Percentiles rank a stretch among this genome's conserved stretches.
Evolutionary conservation across 2,888 invertebrate genomes (phyloP).

Genomic region (Reticulitermes lucifugus): DNA sequence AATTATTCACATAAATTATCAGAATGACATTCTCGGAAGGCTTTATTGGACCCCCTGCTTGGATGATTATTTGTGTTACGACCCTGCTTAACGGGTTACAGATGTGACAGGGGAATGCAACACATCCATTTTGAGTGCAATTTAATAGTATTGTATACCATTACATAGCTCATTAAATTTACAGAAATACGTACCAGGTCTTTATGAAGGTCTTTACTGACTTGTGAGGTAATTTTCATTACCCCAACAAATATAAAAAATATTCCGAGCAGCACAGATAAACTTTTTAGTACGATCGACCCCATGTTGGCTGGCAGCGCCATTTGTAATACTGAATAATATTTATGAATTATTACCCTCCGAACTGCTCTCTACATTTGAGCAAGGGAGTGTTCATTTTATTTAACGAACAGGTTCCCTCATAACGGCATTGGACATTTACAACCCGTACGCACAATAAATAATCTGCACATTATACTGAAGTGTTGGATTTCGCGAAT

Average conservation of each 20-base stretch:
- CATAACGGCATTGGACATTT: constrained; percentile 10
- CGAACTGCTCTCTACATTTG: background rate
- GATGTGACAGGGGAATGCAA: constrained; percentile 40
- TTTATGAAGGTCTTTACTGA: constrained; percentile 95
- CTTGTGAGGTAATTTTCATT: constrained; percentile 89
- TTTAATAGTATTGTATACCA: background rate
- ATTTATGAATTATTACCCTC: constrained; percentile 11
- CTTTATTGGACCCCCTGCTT: constrained; percentile 15
- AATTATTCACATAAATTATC: background rate
- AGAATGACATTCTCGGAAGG: background rate
- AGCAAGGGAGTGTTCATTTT: background rate
- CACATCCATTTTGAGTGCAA: constrained; percentile 17
- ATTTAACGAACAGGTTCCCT: background rate
- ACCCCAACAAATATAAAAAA: constrained; percentile 96
- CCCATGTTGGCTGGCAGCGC: constrained; percentile 62
- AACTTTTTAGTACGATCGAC: constrained; percentile 88
- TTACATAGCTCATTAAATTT: background rate
- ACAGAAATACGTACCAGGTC: constrained; percentile 83
- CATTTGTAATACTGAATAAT: constrained; percentile 12
- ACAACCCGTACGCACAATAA: background rate
- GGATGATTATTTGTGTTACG: constrained; percentile 31
- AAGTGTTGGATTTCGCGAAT: constrained; percentile 33
- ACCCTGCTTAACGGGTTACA: constrained; percentile 39
- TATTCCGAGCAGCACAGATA: constrained; percentile 90
- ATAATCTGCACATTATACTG: background rate